A percentile compares a stretch with the other conserved stretches of the same genome.
Conservation (phyloP, 2,113 vertebrate species). For the Scomber scombrus region DNA sequence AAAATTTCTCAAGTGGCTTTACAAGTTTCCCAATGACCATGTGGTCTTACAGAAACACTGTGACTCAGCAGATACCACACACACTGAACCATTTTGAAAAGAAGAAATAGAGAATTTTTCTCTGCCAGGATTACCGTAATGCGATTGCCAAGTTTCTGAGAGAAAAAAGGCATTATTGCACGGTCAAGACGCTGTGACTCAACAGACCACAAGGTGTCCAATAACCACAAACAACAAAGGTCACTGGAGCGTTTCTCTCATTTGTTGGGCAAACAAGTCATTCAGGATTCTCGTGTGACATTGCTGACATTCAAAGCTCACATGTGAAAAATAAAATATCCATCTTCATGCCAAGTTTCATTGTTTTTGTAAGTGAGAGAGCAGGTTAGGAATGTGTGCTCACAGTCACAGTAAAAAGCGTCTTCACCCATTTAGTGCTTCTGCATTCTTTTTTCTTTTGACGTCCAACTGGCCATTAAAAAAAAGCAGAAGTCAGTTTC, state of each 20-base stretch:
- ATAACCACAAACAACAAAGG: not conserved
- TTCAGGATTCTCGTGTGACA: slow-evolving; percentile 3
- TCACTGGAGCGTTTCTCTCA: not conserved
- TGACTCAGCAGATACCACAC: slow-evolving; percentile 26
- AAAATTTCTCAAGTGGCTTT: not conserved
- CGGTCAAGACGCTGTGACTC: not conserved
- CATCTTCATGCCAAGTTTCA: slow-evolving; percentile 7
- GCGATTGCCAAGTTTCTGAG: not conserved
- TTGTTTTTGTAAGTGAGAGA: slow-evolving; percentile 23
- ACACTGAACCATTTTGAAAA: slow-evolving; percentile 4
- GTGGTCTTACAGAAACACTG: not conserved
- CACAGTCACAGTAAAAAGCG: not conserved
- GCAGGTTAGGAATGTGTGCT: slow-evolving; percentile 58
- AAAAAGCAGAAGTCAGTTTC: not conserved
- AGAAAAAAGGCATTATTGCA: not conserved
- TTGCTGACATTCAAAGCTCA: not conserved
- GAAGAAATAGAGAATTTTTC: slow-evolving; percentile 7
- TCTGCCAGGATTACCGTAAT: not conserved
- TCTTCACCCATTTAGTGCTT: not conserved
- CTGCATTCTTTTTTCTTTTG: not conserved
- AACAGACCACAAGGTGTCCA: not conserved
- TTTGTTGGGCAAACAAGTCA: not conserved
- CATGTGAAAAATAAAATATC: not conserved
- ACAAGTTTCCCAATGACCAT: slow-evolving; percentile 12
- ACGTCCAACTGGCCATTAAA: not conserved